Conservation (phyloP, 2,797 vertebrate genomes). For the Sebastes alutus region DNA sequence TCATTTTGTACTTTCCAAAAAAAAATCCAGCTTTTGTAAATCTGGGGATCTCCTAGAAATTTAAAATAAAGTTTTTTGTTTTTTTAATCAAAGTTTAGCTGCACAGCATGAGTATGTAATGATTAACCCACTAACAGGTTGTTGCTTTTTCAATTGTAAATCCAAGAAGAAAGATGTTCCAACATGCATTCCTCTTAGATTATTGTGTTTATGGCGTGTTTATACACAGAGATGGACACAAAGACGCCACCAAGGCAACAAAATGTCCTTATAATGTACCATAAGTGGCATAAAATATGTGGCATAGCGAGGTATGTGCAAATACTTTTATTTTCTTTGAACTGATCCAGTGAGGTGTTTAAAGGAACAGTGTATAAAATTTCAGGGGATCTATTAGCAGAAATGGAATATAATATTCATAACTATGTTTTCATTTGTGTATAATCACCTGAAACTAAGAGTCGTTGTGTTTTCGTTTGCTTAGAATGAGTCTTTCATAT, state of each 20-base stretch:
- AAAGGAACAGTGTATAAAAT: accelerated
- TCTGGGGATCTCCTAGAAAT: neutral
- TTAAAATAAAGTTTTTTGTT: neutral
- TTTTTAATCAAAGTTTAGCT: too few species aligned
- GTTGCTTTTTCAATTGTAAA: neutral
- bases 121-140: neutral
- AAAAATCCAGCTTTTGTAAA: neutral
- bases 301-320: neutral
- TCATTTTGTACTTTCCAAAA: neutral
- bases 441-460: too few species aligned
- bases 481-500: too few species aligned
- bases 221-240: neutral
- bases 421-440: too few species aligned
- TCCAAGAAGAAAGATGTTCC: neutral
- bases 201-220: neutral
- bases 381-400: too few species aligned
- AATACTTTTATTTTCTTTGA: neutral
- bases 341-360: neutral
- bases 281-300: neutral
- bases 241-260: neutral
- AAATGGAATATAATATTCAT: too few species aligned
- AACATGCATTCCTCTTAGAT: neutral
- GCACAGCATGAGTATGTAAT: accelerated
- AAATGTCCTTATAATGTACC: neutral
- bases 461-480: accelerated